Evolutionary conservation across 2,797 vertebrate species (phyloP).

Genomic region (Bovichtus diacanthus): DNA sequence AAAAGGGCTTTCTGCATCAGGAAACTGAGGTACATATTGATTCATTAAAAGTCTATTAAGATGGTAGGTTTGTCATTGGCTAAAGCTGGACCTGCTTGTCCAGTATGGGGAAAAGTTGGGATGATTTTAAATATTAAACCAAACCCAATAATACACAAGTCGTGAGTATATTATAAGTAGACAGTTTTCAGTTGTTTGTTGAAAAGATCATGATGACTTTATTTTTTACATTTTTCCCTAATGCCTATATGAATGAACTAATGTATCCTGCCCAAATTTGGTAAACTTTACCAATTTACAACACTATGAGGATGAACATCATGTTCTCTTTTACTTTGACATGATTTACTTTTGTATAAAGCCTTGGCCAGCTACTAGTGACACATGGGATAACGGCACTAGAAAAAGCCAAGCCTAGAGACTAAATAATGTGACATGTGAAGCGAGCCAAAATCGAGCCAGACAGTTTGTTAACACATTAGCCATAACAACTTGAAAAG

Average conservation of each 20-base stretch:
- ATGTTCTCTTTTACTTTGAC: background rate
- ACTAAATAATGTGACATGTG: too few relatives aligned
- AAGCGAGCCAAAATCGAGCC: too few relatives aligned
- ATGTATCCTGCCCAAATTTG: background rate
- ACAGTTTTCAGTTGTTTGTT: background rate
- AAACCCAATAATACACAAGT: background rate
- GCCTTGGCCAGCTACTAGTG: background rate
- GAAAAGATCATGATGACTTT: background rate
- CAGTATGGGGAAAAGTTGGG: background rate
- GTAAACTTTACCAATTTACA: background rate
- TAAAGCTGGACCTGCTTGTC: background rate
- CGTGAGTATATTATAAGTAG: background rate
- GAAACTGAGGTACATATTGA: constrained; percentile 52
- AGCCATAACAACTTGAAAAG: background rate
- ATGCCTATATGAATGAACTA: background rate
- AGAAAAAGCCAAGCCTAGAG: too few relatives aligned
- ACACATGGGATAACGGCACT: too few relatives aligned
- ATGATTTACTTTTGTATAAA: too few relatives aligned
- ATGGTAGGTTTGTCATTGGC: constrained; percentile 3
- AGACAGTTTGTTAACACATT: background rate
- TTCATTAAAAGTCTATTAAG: constrained; percentile 50
- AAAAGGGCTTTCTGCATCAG: constrained; percentile 45
- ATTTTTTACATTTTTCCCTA: too few relatives aligned
- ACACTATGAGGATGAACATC: background rate
- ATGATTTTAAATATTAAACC: background rate